phyloP scores from a whole-genome alignment of 2,888 invertebrate genomes.

The Ormia ochracea region DNA sequence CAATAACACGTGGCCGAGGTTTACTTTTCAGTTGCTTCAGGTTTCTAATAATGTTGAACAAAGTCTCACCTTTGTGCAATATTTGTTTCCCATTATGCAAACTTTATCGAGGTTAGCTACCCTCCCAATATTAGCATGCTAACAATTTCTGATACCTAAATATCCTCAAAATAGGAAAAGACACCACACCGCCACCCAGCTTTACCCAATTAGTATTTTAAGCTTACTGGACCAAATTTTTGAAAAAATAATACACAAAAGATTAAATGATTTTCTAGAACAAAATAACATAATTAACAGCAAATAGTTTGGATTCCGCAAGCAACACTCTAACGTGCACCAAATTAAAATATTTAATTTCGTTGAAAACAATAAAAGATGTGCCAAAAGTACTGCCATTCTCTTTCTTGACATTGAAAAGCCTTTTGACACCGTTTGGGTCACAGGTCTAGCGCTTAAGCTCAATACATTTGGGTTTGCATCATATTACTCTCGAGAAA shows the following conservation, averaged over 20 bases:
- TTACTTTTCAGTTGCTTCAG: too few relatives aligned
- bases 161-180: too few relatives aligned
- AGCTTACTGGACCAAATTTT: not conserved
- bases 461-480: too few relatives aligned
- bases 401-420: not conserved
- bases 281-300: not conserved
- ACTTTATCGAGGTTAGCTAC: too few relatives aligned
- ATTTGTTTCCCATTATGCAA: too few relatives aligned
- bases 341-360: slow-evolving; percentile 17
- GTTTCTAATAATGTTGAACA: too few relatives aligned
- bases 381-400: not conserved
- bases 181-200: not conserved
- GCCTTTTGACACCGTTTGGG: not conserved
- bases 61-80: too few relatives aligned
- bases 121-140: too few relatives aligned
- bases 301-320: not conserved
- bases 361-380: not conserved
- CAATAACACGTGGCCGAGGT: too few relatives aligned
- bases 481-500: not conserved
- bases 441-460: too few relatives aligned
- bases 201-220: not conserved
- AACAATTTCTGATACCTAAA: too few relatives aligned
- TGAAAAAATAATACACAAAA: not conserved
- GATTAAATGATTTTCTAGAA: not conserved
- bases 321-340: slow-evolving; percentile 5